Conservation (phyloP, 2,113 vertebrate genomes). For the Thamnaconus septentrionalis region DNA sequence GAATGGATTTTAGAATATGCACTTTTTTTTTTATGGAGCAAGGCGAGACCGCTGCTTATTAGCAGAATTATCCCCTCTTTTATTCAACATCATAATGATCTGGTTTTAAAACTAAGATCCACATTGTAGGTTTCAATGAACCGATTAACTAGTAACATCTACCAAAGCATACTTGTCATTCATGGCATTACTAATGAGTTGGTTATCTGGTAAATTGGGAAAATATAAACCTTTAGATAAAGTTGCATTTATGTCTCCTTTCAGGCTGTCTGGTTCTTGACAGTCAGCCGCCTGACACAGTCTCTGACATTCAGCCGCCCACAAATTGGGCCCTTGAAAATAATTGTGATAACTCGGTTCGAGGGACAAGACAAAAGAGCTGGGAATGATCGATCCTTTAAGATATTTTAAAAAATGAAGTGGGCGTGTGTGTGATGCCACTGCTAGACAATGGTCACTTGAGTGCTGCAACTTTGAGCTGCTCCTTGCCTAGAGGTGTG, state of each 20-base stretch:
- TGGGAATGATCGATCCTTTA: slow-evolving; percentile 71
- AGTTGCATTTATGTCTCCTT: neutral
- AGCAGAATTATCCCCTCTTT: too few relatives aligned
- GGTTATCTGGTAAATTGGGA: too few relatives aligned
- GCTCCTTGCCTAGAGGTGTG: slow-evolving; percentile 69
- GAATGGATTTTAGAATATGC: too few relatives aligned
- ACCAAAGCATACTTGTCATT: too few relatives aligned
- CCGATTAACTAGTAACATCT: too few relatives aligned
- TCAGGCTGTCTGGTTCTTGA: neutral
- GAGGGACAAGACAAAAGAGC: slow-evolving; percentile 66
- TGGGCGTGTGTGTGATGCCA: slow-evolving; percentile 54
- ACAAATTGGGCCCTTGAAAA: slow-evolving; percentile 68
- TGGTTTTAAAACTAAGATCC: too few relatives aligned
- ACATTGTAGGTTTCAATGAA: too few relatives aligned
- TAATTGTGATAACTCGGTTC: slow-evolving; percentile 60
- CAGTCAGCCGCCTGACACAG: slow-evolving; percentile 45
- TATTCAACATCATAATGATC: too few relatives aligned
- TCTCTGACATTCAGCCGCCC: slow-evolving; percentile 25
- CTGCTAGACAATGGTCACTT: slow-evolving; percentile 64
- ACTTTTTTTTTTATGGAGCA: too few relatives aligned
- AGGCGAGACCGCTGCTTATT: too few relatives aligned
- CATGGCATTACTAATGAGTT: too few relatives aligned
- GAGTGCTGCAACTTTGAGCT: slow-evolving; percentile 66
- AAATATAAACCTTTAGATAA: too few relatives aligned
- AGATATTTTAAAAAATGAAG: slow-evolving; percentile 30